Percentiles rank a stretch among this genome's conserved stretches.
Conservation (phyloP, 2,113 vertebrate species). For the Apaloderma vittatum region DNA sequence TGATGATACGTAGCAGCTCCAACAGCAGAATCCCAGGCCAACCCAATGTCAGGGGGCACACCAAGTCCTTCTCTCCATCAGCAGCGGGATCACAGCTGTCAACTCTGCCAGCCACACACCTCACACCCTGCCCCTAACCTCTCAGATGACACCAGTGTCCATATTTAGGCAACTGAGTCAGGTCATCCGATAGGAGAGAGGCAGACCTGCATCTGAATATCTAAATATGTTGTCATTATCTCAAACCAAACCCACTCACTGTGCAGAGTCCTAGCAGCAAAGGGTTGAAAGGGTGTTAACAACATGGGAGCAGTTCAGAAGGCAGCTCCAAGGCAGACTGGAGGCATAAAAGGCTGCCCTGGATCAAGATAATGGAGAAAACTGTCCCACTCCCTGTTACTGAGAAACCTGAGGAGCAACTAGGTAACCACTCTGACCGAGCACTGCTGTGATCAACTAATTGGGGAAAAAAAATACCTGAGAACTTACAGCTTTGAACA, state of each 20-base stretch:
- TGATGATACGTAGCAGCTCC: neutral
- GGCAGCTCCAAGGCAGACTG: neutral
- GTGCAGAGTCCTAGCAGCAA: neutral
- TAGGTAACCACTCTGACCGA: neutral
- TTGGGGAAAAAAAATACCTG: neutral
- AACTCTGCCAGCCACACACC: neutral
- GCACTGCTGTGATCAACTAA: neutral
- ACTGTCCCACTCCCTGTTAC: neutral
- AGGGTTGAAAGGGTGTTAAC: neutral
- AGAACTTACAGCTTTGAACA: neutral
- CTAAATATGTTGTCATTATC: neutral
- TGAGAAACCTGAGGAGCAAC: neutral
- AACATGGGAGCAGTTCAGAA: neutral
- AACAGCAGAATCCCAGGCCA: neutral
- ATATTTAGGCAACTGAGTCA: neutral
- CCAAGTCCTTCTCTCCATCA: rapidly evolving
- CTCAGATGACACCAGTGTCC: neutral
- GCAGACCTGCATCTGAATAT: neutral
- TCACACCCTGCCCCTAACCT: rapidly evolving
- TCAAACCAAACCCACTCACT: neutral
- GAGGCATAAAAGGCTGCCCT: neutral
- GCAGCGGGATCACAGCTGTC: neutral
- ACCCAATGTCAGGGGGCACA: neutral
- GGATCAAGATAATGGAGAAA: neutral
- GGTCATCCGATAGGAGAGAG: neutral